These are phyloP conservation scores for Malurus cyaneus DNA, from an alignment of 2,113 vertebrate species.

Conservation along the genomic window DNA sequence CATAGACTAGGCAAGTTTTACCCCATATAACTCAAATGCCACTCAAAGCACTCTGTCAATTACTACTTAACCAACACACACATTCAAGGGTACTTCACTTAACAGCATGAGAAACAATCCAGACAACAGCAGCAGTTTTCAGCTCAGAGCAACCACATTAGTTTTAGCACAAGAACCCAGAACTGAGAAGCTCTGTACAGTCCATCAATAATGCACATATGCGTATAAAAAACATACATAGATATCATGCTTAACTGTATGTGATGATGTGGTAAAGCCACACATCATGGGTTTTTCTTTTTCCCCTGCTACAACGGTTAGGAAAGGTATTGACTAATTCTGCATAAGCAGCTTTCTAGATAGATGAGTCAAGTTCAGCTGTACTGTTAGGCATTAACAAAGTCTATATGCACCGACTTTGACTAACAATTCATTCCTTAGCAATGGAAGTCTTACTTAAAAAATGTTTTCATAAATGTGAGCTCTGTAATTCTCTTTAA, in stretches of 20 bases:
- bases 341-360: neutral
- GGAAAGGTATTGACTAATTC: neutral
- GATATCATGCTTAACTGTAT: neutral
- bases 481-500: neutral
- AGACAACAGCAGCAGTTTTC: neutral
- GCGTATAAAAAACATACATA: neutral
- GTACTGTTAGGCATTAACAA: neutral
- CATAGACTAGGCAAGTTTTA: neutral
- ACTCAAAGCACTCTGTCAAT: neutral
- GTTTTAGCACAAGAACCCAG: neutral
- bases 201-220: neutral
- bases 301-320: neutral
- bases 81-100: neutral
- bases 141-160: neutral
- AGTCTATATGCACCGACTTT: neutral
- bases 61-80: neutral
- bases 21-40: neutral
- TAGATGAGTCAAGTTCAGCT: neutral
- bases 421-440: neutral
- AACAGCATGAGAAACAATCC: neutral
- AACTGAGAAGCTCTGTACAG: neutral
- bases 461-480: neutral
- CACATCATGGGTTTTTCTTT: accelerated
- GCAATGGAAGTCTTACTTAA: accelerated
- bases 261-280: neutral